Evolutionary conservation across 2,888 invertebrate genomes (phyloP), one percentile per base, ranked within the genome.

Genomic region (Digitonthophagus gazella): DNA sequence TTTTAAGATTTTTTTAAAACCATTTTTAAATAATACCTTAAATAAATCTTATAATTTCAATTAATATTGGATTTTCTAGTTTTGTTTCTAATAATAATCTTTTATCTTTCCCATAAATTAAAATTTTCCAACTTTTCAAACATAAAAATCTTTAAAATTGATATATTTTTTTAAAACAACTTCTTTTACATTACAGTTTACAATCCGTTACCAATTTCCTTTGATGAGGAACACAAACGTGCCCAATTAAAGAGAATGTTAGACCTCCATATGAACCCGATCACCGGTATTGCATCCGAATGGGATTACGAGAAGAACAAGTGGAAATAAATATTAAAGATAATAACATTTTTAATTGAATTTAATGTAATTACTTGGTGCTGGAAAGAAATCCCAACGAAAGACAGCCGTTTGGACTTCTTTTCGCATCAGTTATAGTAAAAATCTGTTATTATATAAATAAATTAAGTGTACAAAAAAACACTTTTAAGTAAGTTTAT

Each of bases 201-300:
- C 72, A 73, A 73, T 44, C 80, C 81, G 70, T 67, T 82, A 54
- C 89, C 90, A 3, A 81, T 83, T 2, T 85, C 86, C 16, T 84
- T 90, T 78, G 82, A 82, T n/a, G 80, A 85, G 69, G 91, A 91
- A 76, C 83, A 84, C 76, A 84, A 87, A 77, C 84, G 86, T 75
- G 87, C 85, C n/a, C 86, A 87, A 78, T 78, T 91, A 69, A 84
- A 88, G 78, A 82, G 85, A 74, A 88, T 88, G 84, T 82, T 91
- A 70, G 86, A 85, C 74, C 80, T 87, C 71, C 80, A 85, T 74
- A 81, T 85, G 57, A 88, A 89, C 75, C 86, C 87, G 5, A 80
- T 91, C 67, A 84, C 86, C 72, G 91, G 91, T 74, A 77, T 89
- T 55, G 78, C 88, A 4, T 88, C 89, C 61, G 84, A 88, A 77